A percentile compares a stretch with the other conserved stretches of the same genome.
These are phyloP conservation scores for Grammomys surdaster DNA, from an alignment of 2,113 vertebrate genomes.

Conservation along the genomic window DNA sequence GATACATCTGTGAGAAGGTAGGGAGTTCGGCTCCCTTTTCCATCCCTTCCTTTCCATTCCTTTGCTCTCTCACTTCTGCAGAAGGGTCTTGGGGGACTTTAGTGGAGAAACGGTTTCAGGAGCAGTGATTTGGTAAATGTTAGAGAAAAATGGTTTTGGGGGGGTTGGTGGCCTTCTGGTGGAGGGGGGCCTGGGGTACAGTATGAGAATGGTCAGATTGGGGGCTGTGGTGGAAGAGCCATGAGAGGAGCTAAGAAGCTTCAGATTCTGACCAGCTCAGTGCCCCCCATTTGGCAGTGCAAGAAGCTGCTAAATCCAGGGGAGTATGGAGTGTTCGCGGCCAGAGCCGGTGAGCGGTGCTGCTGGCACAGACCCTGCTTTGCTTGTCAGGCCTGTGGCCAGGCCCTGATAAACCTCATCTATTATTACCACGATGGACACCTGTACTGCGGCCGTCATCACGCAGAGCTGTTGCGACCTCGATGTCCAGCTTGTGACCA, in stretches of 20 bases:
- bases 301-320: slow-evolving; percentile 84
- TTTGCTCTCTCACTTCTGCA: neutral
- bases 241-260: neutral
- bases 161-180: neutral
- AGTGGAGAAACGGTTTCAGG: neutral
- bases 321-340: slow-evolving; percentile 82
- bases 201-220: neutral
- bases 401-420: slow-evolving; percentile 87
- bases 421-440: slow-evolving; percentile 88
- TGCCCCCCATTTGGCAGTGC: slow-evolving; percentile 80
- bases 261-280: neutral
- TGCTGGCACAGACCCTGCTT: slow-evolving; percentile 89
- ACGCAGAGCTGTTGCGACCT: slow-evolving; percentile 87
- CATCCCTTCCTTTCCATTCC: neutral
- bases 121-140: neutral
- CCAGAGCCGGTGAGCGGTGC: slow-evolving; percentile 78
- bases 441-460: slow-evolving; percentile 89
- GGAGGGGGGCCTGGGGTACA: neutral
- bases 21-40: neutral
- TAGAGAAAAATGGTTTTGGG: neutral
- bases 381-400: slow-evolving; percentile 87
- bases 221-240: neutral
- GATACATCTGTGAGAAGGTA: slow-evolving; percentile 87
- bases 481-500: slow-evolving; percentile 90
- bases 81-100: neutral